Base-by-base conservation (phyloP, 2,797 vertebrate genomes). In the Poeciliopsis paucimaculata region DNA sequence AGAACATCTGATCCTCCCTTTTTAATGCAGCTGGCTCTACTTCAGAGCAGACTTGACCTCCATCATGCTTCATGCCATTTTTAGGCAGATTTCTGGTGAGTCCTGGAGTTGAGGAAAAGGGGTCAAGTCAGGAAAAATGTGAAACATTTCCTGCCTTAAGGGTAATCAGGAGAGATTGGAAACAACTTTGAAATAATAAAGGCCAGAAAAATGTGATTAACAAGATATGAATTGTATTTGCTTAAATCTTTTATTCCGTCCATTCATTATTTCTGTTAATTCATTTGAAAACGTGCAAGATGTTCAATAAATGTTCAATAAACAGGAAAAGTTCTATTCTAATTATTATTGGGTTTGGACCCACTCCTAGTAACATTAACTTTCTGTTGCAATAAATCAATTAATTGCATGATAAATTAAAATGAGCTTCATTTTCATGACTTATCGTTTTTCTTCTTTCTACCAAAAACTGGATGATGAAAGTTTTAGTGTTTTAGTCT, bases 1-100 rank as follows among this genome's bases (percentile, higher is more conserved):
- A 51, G 82, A 62, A 83, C 82, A 88, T 84, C 84, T 84, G 72
- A 49, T 73, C 45, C 31, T 77, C 57, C 18, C 43, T 46, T 75
- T 45, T 77, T 47, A n/a, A 80, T 4, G 39, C 16, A 41, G 73
- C 78, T 79, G 87, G 86, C 76, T 60, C 8, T 76, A 76, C 64
- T 26, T 85, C 76, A 89, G 68, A 73, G 72, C 77, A 76, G 80
- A 82, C 70, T 78, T 88, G 77, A 86, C 82, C 84, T 87, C 57
- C 77, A 20, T 81, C 76, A 81, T 53, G 43, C 5, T 7, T 43
- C 28, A 77, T 79, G 68, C 84, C 88, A 87, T 89, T 88, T 91
- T 90, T 82, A 89, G 86, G 80, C 85, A 39, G 73, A 49, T 73
- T 82, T 85, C 45, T 46, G 23, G 88, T 78, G 82, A 39, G 62